phyloP scores from a whole-genome alignment of 2,888 invertebrate species.

The Machimus rusticus region DNA sequence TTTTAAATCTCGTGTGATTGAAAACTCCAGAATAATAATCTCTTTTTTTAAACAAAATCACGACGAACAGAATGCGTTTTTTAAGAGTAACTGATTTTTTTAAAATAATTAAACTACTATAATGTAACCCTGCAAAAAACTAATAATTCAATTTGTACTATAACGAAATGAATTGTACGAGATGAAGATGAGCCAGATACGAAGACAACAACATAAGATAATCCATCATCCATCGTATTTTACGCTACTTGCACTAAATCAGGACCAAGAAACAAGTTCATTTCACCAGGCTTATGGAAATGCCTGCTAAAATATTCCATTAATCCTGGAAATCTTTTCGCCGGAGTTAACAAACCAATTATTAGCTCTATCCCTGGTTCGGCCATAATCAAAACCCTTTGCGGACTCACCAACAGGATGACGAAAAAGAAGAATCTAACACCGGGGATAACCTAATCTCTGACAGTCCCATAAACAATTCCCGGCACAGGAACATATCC shows the following conservation, averaged over 20 bases:
- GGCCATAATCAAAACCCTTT: conserved; percentile 39
- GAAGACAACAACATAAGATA: neutral
- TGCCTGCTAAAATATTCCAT: conserved; percentile 43
- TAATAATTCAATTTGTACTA: too few relatives aligned
- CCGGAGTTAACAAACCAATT: conserved; percentile 45
- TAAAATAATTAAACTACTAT: too few relatives aligned
- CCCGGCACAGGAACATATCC: conserved; percentile 38
- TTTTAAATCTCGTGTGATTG: too few relatives aligned
- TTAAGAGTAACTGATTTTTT: too few relatives aligned
- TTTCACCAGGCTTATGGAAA: neutral
- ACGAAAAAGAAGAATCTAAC: conserved; percentile 25
- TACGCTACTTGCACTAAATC: neutral
- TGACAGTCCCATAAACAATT: conserved; percentile 45
- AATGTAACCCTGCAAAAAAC: too few relatives aligned
- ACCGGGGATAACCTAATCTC: conserved; percentile 44
- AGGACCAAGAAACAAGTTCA: neutral
- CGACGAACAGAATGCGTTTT: too few relatives aligned
- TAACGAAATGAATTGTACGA: neutral
- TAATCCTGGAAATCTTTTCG: conserved; percentile 46
- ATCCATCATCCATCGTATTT: neutral
- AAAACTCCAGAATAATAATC: too few relatives aligned
- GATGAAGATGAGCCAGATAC: neutral
- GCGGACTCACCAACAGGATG: conserved; percentile 28
- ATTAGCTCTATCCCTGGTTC: conserved; percentile 46
- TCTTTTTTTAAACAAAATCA: too few relatives aligned